Evolutionary conservation across 2,797 vertebrate genomes (phyloP), one percentile per base, ranked within the genome.

Genomic region (Sebastes aleutianus): DNA sequence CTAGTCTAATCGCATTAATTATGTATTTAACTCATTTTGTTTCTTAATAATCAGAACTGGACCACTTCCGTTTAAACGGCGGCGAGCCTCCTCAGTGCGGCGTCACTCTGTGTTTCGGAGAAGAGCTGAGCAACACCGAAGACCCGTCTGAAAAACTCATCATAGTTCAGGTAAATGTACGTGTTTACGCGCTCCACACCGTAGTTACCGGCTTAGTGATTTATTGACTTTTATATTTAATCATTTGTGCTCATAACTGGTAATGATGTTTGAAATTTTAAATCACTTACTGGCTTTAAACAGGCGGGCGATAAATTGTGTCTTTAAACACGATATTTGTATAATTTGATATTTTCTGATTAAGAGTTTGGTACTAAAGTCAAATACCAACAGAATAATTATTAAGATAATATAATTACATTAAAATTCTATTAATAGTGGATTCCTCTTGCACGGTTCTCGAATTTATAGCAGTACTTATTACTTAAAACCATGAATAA

Each of bases 51-150:
- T 34, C 86, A 97, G 97, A 96, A 16, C 85, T 97, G 81, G 91
- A 91, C 0, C 27, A 43, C 5, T 96, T 92, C 82, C 88, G 54
- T 1, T 47, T 71, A 0, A 81, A 83, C 12, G 93, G 94, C 1
- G 96, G 95, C 0, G 85, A 91, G 0, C 88, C 69, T 3, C 97
- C 97, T 13, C 83, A 94, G 70, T 96, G 85, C 80, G 83, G 92
- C 63, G 81, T 97, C 84, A 96, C 92, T 0, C 91, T 98, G 66
- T 96, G 97, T 78, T 97, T 98, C 6, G 97, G 96, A 31, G 96
- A 98, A 62, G 95, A 96, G 68, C 85, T 95, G 54, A 85, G 74
- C 8, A 68, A 78, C 56, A 53, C 29, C 0, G 96, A 94, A 1
- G 87, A 93, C 14, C 72, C 85, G 6, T 34, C 85, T 6, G 50